Base-by-base conservation (phyloP, 2,113 vertebrate genomes). In the Xiphias gladius region DNA sequence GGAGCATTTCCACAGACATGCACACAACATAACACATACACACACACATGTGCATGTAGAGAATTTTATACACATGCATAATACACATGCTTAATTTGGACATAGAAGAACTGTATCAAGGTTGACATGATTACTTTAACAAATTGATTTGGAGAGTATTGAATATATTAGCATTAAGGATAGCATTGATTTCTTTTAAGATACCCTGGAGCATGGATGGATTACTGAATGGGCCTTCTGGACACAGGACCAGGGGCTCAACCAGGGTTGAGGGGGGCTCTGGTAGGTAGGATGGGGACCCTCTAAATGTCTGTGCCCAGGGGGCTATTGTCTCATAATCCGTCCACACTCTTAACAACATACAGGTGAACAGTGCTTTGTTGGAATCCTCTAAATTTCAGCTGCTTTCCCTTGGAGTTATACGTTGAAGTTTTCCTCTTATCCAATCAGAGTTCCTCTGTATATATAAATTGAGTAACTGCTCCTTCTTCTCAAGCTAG, bases 21-120 rank as follows among this genome's bases (percentile, higher is more conserved):
- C 39, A 71, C 9, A 50, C 41, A 7, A 39, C 41, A 67, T 43
- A 30, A 16, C 1, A 22, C 30, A 20, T 6, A 64, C 59, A 69
- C 57, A 32, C 48, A 77, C 20, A 80, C 62, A 58, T 13, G 22
- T 67, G 59, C 74, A 68, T 73, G 73, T 52, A 26, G 9, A 77
- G 8, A 76, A 35, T 55, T 74, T 41, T 61, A 73, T 32, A 69
- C 37, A 70, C 52, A 46, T 54, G 30, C 59, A 68, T 72, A 13
- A 78, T 30, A 61, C 61, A 24, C 20, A 81, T 54, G 22, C 24
- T 61, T 17, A 30, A 73, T 73, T 61, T 82, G 71, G 32, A 26
- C 2, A 5, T 61, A 59, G 24, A 63, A 8, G 4, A 22, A 69
- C 32, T 54, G 10, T 63, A 48, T 68, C 61, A 68, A 61, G 7